These are phyloP conservation scores for Arion vulgaris DNA, from an alignment of 1,140 invertebrate genomes.

Conservation along the genomic window DNA sequence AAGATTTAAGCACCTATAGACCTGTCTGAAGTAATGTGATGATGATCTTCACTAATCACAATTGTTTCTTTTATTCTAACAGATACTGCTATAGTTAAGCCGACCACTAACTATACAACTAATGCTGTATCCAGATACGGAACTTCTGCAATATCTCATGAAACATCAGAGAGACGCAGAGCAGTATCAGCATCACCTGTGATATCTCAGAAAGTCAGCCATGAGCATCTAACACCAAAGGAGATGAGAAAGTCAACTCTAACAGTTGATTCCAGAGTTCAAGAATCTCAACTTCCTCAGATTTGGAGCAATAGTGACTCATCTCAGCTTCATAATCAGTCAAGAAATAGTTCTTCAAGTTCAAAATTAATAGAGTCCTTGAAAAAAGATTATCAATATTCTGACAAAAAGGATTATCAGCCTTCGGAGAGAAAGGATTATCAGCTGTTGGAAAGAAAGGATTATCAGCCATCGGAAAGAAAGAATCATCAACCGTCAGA, in stretches of 20 bases:
- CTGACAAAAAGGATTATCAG: too few species aligned
- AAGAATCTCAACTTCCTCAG: neutral
- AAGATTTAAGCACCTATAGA: too few species aligned
- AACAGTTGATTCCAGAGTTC: neutral
- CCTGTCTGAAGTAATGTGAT: too few species aligned
- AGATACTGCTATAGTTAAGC: neutral
- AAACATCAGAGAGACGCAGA: neutral
- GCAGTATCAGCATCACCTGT: neutral
- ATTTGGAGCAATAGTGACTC: neutral
- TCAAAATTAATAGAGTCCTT: neutral
- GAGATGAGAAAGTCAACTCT: neutral
- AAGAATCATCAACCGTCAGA: too few species aligned
- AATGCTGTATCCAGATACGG: neutral
- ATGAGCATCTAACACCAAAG: conserved; percentile 13
- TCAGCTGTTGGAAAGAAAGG: too few species aligned
- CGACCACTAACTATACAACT: neutral
- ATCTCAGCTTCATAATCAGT: neutral
- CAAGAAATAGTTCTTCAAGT: neutral
- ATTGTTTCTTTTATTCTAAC: neutral
- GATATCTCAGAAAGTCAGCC: neutral
- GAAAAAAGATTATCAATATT: neutral
- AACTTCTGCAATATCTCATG: neutral
- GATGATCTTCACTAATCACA: too few species aligned
- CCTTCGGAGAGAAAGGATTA: too few species aligned
- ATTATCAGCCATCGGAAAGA: too few species aligned